Evolutionary conservation across 2,113 vertebrate genomes (phyloP).

Genomic region (Bambusicola thoracicus): DNA sequence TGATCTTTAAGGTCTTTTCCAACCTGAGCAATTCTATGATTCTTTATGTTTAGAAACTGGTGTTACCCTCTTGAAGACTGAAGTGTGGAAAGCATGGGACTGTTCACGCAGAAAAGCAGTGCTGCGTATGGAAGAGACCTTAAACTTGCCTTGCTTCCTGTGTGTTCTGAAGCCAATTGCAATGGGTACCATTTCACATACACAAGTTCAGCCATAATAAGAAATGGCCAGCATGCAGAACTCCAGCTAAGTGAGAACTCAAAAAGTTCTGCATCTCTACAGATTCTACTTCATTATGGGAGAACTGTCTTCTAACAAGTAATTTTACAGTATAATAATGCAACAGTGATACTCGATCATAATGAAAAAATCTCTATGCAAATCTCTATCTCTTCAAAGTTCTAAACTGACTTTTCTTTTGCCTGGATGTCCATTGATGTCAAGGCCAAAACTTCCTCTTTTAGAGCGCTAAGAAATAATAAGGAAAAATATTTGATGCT

Average conservation of each 20-base stretch:
- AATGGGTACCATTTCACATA: neutral
- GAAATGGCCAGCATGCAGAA: neutral
- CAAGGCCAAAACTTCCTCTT: neutral
- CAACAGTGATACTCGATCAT: neutral
- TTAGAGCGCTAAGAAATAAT: neutral
- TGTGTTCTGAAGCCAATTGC: neutral
- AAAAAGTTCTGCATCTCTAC: neutral
- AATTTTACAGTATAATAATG: neutral
- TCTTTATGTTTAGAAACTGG: neutral
- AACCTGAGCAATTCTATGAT: no score
- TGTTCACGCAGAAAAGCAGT: neutral
- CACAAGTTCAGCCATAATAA: rapidly evolving
- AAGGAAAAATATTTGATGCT: neutral
- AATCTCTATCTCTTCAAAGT: neutral
- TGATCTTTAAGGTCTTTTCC: no score
- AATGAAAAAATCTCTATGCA: neutral
- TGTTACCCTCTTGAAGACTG: neutral
- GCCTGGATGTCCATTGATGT: neutral
- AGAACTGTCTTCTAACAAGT: neutral
- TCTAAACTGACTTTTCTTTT: slow-evolving; percentile 8
- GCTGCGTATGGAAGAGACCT: neutral
- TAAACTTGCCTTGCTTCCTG: neutral
- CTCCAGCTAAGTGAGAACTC: neutral
- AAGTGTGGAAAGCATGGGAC: neutral
- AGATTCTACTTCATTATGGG: neutral